Conservation (phyloP, 2,797 vertebrate species). For the Acipenser ruthenus region DNA sequence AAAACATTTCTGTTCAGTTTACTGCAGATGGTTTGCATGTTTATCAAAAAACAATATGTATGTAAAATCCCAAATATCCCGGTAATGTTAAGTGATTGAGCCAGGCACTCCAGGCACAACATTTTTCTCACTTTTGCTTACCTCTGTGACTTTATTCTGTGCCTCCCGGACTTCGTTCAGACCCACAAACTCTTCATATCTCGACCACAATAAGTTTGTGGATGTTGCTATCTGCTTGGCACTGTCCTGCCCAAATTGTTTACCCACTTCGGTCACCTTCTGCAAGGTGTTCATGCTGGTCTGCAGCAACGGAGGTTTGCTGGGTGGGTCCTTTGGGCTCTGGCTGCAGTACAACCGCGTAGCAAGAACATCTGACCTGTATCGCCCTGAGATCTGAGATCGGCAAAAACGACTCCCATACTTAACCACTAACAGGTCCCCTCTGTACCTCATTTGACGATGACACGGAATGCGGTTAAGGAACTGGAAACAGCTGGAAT, state of each 20-base stretch:
- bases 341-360: constrained; percentile 56
- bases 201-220: constrained; percentile 76
- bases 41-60: no score
- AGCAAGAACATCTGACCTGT: constrained; percentile 31
- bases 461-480: not conserved
- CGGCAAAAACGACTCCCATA: constrained; percentile 44
- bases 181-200: constrained; percentile 91
- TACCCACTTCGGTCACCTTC: constrained; percentile 56
- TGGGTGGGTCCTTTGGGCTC: constrained; percentile 43
- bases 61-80: no score
- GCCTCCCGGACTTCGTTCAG: constrained; percentile 83
- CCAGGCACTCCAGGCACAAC: no score
- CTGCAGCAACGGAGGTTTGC: constrained; percentile 39
- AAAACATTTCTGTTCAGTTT: no score
- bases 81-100: not conserved
- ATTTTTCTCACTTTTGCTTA: constrained; percentile 40
- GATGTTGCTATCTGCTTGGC: constrained; percentile 47
- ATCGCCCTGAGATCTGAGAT: constrained; percentile 30
- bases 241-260: constrained; percentile 56
- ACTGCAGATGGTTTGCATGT: no score
- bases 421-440: constrained; percentile 43
- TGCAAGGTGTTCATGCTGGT: constrained; percentile 41
- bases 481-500: no score
- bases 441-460: constrained; percentile 49
- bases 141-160: constrained; percentile 86